Conservation (phyloP, 2,113 vertebrate genomes). For the Alectura lathami region DNA sequence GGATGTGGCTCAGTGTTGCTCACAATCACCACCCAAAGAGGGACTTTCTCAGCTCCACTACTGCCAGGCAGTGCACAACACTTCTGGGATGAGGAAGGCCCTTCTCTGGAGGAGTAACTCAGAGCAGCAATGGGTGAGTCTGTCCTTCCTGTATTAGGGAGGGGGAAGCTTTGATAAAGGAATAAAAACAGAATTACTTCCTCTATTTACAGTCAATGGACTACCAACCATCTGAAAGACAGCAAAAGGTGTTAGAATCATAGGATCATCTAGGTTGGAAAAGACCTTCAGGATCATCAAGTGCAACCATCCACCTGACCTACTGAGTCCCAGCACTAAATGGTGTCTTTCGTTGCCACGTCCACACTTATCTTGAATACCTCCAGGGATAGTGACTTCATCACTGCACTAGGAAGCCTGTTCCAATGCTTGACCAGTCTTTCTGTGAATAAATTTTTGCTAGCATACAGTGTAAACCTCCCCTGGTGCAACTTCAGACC, state of each 20-base stretch:
- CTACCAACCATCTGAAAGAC: background rate
- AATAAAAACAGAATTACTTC: background rate
- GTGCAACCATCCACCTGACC: too few species aligned
- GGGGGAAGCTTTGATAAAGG: background rate
- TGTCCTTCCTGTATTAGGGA: background rate
- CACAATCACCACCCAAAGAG: background rate
- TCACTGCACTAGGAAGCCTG: too few species aligned
- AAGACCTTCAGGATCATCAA: too few species aligned
- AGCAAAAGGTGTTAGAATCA: background rate
- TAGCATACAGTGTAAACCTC: too few species aligned
- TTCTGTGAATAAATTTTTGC: too few species aligned
- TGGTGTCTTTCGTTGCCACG: too few species aligned
- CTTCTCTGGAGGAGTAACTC: background rate
- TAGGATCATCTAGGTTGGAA: too few species aligned
- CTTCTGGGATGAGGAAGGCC: background rate
- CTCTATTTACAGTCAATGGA: background rate
- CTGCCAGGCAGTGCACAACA: fast-evolving
- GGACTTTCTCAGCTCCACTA: background rate
- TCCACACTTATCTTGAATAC: too few species aligned
- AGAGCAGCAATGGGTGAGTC: background rate
- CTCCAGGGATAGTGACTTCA: too few species aligned
- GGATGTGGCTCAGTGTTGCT: background rate
- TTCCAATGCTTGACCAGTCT: too few species aligned
- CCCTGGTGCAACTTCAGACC: too few species aligned
- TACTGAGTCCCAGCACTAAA: too few species aligned